Conservation (phyloP, 2,888 invertebrate species). For the Hirudinaria manillensis region DNA sequence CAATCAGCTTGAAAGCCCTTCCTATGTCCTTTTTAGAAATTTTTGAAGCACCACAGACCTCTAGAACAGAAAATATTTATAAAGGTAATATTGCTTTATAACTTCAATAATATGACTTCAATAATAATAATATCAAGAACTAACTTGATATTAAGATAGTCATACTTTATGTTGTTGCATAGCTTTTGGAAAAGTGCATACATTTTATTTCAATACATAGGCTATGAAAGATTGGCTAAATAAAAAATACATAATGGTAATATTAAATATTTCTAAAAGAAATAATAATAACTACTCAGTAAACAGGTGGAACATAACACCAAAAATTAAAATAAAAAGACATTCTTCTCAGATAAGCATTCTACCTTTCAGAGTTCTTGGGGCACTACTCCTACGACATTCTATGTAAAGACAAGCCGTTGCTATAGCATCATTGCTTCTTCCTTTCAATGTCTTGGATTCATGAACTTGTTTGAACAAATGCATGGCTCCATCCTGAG, state of each 20-base stretch:
- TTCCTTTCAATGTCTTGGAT: constrained; percentile 86
- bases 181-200: background rate
- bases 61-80: constrained; percentile 56
- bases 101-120: background rate
- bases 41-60: constrained; percentile 97
- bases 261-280: too few species aligned
- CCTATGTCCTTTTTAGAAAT: constrained; percentile 99
- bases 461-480: constrained; percentile 97
- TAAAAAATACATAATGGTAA: too few species aligned
- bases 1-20: constrained; percentile 89
- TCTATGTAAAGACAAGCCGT: constrained; percentile 98
- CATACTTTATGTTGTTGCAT: background rate
- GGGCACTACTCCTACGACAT: constrained; percentile 95
- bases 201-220: too few species aligned
- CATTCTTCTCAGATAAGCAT: background rate
- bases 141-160: background rate
- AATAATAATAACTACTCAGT: too few species aligned
- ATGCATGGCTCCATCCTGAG: constrained; percentile 80
- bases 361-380: constrained; percentile 81
- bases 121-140: background rate
- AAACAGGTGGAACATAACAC: background rate
- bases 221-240: too few species aligned
- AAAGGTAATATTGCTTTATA: too few species aligned
- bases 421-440: constrained; percentile 94
- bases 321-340: background rate